A percentile compares a stretch with the other conserved stretches of the same genome.
phyloP scores from a whole-genome alignment of 2,888 invertebrate genomes.

The Tribolium freemani region DNA sequence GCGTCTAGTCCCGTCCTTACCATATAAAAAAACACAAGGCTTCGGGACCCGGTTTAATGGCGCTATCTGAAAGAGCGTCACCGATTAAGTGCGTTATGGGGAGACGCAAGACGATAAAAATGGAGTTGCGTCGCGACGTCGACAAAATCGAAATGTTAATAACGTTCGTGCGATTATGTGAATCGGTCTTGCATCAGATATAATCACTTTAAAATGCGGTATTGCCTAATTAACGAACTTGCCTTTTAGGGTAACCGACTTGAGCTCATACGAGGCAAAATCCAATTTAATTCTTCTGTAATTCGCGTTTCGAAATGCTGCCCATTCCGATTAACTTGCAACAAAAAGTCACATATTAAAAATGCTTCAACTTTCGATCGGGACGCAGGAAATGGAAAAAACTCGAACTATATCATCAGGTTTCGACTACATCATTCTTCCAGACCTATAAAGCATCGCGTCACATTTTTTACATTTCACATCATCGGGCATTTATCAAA shows the following conservation, averaged over 20 bases:
- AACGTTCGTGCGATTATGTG: slow-evolving; percentile 1
- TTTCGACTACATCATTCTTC: background rate
- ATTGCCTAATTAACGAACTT: slow-evolving; percentile 44
- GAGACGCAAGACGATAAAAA: slow-evolving; percentile 30
- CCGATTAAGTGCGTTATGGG: slow-evolving; percentile 27
- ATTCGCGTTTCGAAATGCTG: slow-evolving; percentile 35
- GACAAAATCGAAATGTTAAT: background rate
- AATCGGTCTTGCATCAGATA: slow-evolving; percentile 27
- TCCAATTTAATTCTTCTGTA: slow-evolving; percentile 41
- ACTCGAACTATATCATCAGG: background rate
- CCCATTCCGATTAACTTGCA: slow-evolving; percentile 18
- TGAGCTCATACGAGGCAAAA: slow-evolving; percentile 23
- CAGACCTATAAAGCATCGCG: background rate
- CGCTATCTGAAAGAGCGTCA: slow-evolving; percentile 30
- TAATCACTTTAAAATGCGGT: slow-evolving; percentile 37
- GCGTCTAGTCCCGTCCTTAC: slow-evolving; percentile 6
- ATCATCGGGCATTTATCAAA: background rate
- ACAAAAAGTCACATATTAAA: slow-evolving; percentile 3
- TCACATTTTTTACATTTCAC: background rate
- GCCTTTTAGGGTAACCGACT: slow-evolving; percentile 45
- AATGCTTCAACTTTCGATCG: background rate
- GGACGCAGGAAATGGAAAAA: background rate
- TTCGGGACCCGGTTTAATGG: slow-evolving; percentile 33
- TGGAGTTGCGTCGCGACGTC: slow-evolving; percentile 27
- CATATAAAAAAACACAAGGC: slow-evolving; percentile 30